Evolutionary conservation across 2,113 vertebrate species (phyloP).

Genomic region (Ceuthmochares aereus): DNA sequence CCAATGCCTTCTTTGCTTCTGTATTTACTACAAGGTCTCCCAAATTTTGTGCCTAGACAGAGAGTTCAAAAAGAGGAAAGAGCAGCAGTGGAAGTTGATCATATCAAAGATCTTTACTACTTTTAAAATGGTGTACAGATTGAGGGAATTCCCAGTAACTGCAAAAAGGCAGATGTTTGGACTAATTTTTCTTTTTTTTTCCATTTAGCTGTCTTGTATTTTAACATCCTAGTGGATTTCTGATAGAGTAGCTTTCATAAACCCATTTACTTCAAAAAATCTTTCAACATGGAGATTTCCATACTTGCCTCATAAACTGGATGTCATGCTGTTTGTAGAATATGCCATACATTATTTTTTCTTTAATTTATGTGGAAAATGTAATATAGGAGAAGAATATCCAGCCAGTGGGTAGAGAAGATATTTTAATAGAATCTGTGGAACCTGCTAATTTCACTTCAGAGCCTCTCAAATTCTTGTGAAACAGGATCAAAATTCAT

Average conservation of each 20-base stretch:
- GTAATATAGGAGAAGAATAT: not conserved
- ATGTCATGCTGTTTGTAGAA: conserved; percentile 9
- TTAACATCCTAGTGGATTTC: not conserved
- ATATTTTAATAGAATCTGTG: not conserved
- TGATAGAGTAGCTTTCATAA: not conserved
- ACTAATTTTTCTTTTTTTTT: not conserved
- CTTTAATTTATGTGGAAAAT: not conserved
- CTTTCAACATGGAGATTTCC: not conserved
- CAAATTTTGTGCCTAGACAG: not conserved
- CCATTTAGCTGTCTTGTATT: not conserved
- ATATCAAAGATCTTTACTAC: not conserved
- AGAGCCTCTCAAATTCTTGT: not conserved
- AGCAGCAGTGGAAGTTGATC: not conserved
- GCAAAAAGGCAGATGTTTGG: not conserved
- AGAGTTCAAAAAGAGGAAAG: not conserved
- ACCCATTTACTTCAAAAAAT: not conserved
- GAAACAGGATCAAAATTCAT: not conserved
- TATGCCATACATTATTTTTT: not conserved
- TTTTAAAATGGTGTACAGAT: not conserved
- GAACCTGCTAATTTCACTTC: not conserved
- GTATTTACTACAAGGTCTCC: not conserved
- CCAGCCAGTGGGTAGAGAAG: not conserved
- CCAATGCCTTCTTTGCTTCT: not conserved
- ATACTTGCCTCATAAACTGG: not conserved
- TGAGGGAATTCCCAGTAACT: not conserved